Evolutionary conservation across 2,888 invertebrate species (phyloP).

Genomic region (Andrena flavipes): DNA sequence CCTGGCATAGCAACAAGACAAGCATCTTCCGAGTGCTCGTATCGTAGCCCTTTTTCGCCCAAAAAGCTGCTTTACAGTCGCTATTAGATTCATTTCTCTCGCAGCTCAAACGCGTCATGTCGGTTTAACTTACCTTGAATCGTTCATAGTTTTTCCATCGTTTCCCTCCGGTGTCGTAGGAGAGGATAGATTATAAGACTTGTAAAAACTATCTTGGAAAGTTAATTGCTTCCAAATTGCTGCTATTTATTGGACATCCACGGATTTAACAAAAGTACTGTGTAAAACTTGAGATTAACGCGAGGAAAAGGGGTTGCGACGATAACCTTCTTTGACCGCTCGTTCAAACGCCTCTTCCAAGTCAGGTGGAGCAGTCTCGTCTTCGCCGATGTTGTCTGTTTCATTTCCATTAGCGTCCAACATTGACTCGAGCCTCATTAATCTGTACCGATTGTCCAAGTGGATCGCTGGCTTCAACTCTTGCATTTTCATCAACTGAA

Average conservation of each 20-base stretch:
- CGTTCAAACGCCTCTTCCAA: background rate
- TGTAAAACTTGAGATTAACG: too few relatives aligned
- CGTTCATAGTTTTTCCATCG: too few relatives aligned
- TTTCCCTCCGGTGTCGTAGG: too few relatives aligned
- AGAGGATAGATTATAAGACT: too few relatives aligned
- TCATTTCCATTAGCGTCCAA: slow-evolving; percentile 77
- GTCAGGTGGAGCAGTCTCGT: slow-evolving; percentile 9
- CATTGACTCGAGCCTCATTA: slow-evolving; percentile 80
- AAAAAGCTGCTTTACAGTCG: slow-evolving; percentile 7
- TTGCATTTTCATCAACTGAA: slow-evolving; percentile 67
- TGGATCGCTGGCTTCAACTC: slow-evolving; percentile 76
- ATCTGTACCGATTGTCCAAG: slow-evolving; percentile 82
- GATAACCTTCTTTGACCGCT: background rate
- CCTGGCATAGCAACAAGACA: slow-evolving; percentile 45
- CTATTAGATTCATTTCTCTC: slow-evolving; percentile 7
- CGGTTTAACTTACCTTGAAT: too few relatives aligned
- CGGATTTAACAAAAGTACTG: too few relatives aligned
- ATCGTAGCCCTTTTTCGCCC: background rate
- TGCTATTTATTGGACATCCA: too few relatives aligned
- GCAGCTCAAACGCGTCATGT: too few relatives aligned
- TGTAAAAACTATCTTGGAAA: too few relatives aligned
- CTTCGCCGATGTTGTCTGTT: slow-evolving; percentile 76
- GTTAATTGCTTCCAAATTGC: too few relatives aligned
- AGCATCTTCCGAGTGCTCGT: slow-evolving; percentile 8
- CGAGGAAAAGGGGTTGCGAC: background rate